Base-by-base conservation (phyloP, 2,113 vertebrate species). In the Vidua macroura region DNA sequence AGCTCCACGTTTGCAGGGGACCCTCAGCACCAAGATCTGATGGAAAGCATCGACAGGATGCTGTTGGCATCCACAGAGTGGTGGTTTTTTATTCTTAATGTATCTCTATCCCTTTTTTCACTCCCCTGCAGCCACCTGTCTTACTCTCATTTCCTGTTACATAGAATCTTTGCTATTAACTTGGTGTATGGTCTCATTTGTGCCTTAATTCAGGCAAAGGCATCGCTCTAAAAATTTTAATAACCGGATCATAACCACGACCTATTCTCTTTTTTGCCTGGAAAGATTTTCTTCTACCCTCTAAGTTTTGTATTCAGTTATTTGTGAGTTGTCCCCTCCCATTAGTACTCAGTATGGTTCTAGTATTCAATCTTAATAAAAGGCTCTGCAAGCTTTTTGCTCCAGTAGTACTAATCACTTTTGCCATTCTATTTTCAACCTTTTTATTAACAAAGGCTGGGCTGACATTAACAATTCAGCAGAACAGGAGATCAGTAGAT, bases 61-160 rank as follows among this genome's bases (percentile, higher is more conserved):
- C 7, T 4, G 1, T 0, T 16, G 15, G 15, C 1, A 44, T 37
- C 16, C 13, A 24, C 2, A 3, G 6, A 43, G 6, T 0, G 3
- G 15, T 5, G 15, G 23, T 3, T 25, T 37, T 51, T 44, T 62
- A 9, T 44, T 4, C 10, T 16, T 53, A 6, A 11, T 44, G 1
- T 33, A 2, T 39, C 14, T 55, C 14, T 48, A 4, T 16, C 27
- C 13, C 11, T 64, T 6, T 55, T 31, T 17, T 27, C 18, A 15
- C 7, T 23, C 11, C 5, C 6, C 4, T 8, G 3, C 15, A 20
- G 13, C 3, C 44, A 13, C 3, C 4, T 75, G 18, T 51, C 27
- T 30, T 18, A 2, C 8, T 28, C 14, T 30, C 30, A 17, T 49
- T 67, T 49, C 4, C 2, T 21, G 2, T 31, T 30, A 35, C 11